These are phyloP conservation scores for Eucera pruinosa DNA, from an alignment of 2,888 invertebrate genomes.

Conservation along the genomic window DNA sequence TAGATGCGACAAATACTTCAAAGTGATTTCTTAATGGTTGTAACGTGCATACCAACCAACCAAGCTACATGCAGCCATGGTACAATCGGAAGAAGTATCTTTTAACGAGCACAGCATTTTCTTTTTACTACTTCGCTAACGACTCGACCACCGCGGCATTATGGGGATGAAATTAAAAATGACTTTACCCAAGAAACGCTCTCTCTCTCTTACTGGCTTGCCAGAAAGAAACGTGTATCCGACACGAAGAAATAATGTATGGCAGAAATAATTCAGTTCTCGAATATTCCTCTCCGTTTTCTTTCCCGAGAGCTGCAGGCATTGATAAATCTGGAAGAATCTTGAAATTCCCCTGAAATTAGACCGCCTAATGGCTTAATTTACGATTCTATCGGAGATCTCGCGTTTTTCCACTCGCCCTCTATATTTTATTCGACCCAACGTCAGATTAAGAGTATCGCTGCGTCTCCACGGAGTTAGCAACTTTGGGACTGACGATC, in stretches of 20 bases:
- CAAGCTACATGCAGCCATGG: conserved; percentile 33
- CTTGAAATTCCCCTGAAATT: conserved; percentile 7
- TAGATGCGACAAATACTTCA: conserved; percentile 67
- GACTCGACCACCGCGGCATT: conserved; percentile 32
- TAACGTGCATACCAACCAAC: conserved; percentile 68
- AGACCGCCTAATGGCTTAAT: conserved; percentile 23
- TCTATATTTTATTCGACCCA: conserved; percentile 45
- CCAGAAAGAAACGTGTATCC: not conserved
- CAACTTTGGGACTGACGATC: conserved; percentile 23
- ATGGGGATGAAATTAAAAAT: conserved; percentile 58
- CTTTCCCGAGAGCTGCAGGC: not conserved
- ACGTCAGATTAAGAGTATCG: conserved; percentile 23
- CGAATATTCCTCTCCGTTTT: conserved; percentile 24
- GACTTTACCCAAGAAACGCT: conserved; percentile 39
- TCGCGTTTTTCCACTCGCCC: not conserved
- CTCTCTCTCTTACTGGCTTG: not conserved
- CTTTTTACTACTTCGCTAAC: conserved; percentile 59
- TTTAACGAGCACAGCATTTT: conserved; percentile 65
- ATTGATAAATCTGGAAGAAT: not conserved
- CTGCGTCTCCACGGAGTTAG: conserved; percentile 24
- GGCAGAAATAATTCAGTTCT: conserved; percentile 26
- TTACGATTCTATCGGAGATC: conserved; percentile 9
- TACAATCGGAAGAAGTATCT: conserved; percentile 53
- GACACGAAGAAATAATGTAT: conserved; percentile 19
- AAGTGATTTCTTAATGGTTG: conserved; percentile 79